Percentiles rank a stretch among this genome's conserved stretches.
Conservation (phyloP, 2,888 invertebrate species). For the Calliopum simillimum region DNA sequence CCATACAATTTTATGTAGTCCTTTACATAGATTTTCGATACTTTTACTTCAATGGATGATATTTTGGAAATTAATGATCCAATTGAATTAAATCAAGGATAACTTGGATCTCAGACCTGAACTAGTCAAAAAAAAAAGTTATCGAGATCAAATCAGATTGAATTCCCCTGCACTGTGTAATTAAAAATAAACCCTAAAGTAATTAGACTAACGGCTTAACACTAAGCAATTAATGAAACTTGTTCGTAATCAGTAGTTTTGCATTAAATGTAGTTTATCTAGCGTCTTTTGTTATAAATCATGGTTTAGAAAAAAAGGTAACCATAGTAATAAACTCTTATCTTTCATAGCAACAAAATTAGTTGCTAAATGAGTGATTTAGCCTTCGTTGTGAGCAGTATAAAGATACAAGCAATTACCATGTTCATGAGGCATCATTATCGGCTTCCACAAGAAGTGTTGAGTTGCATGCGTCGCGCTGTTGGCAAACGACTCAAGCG, state of each 20-base stretch:
- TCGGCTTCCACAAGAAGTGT: neutral
- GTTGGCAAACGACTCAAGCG: conserved; percentile 21
- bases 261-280: neutral
- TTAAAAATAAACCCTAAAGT: neutral
- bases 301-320: neutral
- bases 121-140: no score
- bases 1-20: no score
- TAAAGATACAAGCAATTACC: neutral
- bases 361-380: neutral
- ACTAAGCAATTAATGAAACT: neutral
- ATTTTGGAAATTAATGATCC: no score
- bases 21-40: no score
- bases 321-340: neutral
- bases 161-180: no score
- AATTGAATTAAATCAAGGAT: no score
- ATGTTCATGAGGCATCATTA: neutral
- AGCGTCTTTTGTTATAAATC: no score
- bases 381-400: conserved; percentile 9
- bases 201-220: neutral
- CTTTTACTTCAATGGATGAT: no score
- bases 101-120: no score
- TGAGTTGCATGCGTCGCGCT: conserved; percentile 10
- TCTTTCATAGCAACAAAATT: conserved; percentile 1
- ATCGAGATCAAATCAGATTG: no score
- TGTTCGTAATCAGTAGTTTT: neutral